Evolutionary conservation across 2,888 invertebrate species (phyloP).

Genomic region (Reticulitermes lucifugus): DNA sequence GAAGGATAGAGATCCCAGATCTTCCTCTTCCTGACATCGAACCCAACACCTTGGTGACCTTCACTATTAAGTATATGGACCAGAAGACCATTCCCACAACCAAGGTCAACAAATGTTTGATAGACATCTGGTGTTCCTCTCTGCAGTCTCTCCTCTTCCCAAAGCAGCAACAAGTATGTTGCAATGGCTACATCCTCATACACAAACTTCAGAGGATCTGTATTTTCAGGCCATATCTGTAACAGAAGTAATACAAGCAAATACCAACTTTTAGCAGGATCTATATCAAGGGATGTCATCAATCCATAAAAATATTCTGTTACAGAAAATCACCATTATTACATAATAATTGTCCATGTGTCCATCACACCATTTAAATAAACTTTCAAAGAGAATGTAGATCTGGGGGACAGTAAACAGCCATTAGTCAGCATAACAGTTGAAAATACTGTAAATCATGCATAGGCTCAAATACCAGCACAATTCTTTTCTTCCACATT

Average conservation of each 20-base stretch:
- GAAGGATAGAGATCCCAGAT: constrained; percentile 87
- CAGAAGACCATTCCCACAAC: constrained; percentile 97
- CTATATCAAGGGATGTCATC: too few species aligned
- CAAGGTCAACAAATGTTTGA: constrained; percentile 89
- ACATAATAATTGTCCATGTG: too few species aligned
- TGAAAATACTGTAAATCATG: too few species aligned
- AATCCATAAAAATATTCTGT: too few species aligned
- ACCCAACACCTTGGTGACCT: constrained; percentile 84
- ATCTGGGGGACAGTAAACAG: too few species aligned
- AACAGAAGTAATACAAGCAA: constrained; percentile 54
- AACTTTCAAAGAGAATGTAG: too few species aligned
- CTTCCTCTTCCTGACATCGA: constrained; percentile 86
- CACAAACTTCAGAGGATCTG: constrained; percentile 94
- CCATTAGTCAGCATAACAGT: too few species aligned
- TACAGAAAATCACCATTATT: too few species aligned
- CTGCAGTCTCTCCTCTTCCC: constrained; percentile 72
- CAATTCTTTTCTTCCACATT: too few species aligned
- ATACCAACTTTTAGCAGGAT: too few species aligned
- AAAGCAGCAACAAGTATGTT: constrained; percentile 83
- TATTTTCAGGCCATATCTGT: constrained; percentile 90
- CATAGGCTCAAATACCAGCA: too few species aligned
- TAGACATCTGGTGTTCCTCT: constrained; percentile 59
- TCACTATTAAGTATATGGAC: constrained; percentile 87
- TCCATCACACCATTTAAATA: too few species aligned
- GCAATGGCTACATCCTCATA: constrained; percentile 97